These are phyloP conservation scores for Gymnocheta viridis DNA, from an alignment of 2,888 invertebrate species.

Conservation along the genomic window DNA sequence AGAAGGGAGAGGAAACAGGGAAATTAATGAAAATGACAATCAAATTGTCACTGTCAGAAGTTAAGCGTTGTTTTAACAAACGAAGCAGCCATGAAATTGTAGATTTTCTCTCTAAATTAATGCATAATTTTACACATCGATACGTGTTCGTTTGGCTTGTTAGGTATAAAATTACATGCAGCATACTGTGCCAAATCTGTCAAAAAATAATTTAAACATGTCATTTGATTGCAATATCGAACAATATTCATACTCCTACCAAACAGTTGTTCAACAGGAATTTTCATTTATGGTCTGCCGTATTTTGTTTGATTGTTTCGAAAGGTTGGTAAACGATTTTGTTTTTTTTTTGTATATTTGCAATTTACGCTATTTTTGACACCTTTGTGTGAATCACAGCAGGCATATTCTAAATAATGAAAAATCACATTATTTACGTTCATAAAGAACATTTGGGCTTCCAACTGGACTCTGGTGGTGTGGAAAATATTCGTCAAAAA, in stretches of 20 bases:
- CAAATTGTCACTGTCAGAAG: slow-evolving; percentile 48
- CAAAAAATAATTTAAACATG: slow-evolving; percentile 63
- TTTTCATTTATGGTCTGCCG: too few species aligned
- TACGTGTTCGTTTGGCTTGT: neutral
- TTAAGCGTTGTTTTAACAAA: slow-evolving; percentile 51
- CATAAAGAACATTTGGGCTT: slow-evolving; percentile 7
- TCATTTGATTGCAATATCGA: slow-evolving; percentile 60
- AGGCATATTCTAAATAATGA: slow-evolving; percentile 34
- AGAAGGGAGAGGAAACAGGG: neutral
- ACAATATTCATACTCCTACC: slow-evolving; percentile 18
- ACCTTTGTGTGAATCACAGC: slow-evolving; percentile 64
- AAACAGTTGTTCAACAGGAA: slow-evolving; percentile 38
- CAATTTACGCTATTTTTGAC: slow-evolving; percentile 44
- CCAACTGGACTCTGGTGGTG: slow-evolving; percentile 25
- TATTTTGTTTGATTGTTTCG: slow-evolving; percentile 27
- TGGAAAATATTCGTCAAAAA: slow-evolving; percentile 13
- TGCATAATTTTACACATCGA: slow-evolving; percentile 18
- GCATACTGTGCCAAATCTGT: slow-evolving; percentile 59
- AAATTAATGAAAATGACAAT: slow-evolving; percentile 51
- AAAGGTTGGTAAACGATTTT: slow-evolving; percentile 40
- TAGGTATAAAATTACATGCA: slow-evolving; percentile 53
- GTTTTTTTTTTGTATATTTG: neutral
- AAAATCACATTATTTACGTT: slow-evolving; percentile 54
- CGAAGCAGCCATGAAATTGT: slow-evolving; percentile 59
- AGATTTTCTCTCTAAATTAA: slow-evolving; percentile 41